phyloP scores from a whole-genome alignment of 1,140 invertebrate species.

The Caerostris darwini region DNA sequence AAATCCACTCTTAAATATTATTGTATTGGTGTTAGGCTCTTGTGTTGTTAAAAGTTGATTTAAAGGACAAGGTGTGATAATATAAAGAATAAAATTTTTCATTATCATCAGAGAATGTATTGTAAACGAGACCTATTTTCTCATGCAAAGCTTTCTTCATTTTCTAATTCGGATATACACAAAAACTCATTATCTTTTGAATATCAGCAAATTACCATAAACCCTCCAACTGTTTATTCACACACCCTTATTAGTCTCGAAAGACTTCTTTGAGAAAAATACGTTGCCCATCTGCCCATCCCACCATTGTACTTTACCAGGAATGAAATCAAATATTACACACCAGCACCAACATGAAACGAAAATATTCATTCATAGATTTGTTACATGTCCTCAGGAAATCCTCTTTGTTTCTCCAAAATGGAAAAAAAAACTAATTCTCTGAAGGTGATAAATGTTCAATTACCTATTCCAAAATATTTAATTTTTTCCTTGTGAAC shows the following conservation, averaged over 20 bases:
- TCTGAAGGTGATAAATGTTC: slow-evolving; percentile 8
- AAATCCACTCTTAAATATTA: too few relatives aligned
- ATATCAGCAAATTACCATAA: neutral
- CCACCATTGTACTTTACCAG: neutral
- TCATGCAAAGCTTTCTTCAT: neutral
- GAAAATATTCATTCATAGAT: neutral
- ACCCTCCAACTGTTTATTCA: neutral
- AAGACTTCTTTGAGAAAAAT: neutral
- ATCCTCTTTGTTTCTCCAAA: neutral
- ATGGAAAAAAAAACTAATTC: neutral
- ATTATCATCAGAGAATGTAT: too few relatives aligned
- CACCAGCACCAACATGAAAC: neutral
- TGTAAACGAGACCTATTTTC: too few relatives aligned
- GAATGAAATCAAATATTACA: neutral
- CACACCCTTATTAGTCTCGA: neutral
- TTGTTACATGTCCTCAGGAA: neutral
- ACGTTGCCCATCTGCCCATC: neutral
- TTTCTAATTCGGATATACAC: neutral
- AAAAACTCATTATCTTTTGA: neutral
- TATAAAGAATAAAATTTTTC: too few relatives aligned
- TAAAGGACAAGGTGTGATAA: too few relatives aligned
- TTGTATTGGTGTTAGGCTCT: too few relatives aligned
- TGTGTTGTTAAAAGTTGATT: too few relatives aligned
- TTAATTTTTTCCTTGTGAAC: neutral
- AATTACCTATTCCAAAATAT: neutral